Conservation (phyloP, 2,113 vertebrate species). For the Calidris pygmaea region DNA sequence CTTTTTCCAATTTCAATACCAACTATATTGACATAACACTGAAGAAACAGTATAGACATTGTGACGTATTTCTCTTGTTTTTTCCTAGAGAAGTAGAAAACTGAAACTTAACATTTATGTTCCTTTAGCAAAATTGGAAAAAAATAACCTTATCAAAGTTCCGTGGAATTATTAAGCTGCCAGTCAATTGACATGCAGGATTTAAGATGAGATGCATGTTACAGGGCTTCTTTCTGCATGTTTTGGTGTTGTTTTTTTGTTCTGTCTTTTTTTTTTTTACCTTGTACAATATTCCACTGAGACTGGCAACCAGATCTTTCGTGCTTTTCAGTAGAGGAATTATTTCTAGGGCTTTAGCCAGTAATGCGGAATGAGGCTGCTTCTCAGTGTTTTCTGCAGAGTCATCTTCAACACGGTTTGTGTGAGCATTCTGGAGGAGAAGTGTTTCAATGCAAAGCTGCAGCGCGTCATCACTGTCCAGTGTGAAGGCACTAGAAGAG, state of each 20-base stretch:
- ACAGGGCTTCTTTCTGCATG: neutral
- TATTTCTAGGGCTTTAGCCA: constrained; percentile 81
- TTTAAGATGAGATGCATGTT: neutral
- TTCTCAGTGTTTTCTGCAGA: neutral
- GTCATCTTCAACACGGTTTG: constrained; percentile 55
- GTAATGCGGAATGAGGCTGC: constrained; percentile 57
- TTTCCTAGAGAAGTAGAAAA: neutral
- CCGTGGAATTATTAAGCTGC: neutral
- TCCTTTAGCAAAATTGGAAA: neutral
- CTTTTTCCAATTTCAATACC: neutral
- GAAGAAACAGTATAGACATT: neutral
- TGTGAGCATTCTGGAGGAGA: constrained; percentile 76
- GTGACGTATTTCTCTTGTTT: neutral
- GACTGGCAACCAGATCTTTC: constrained; percentile 79
- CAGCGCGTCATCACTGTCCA: constrained; percentile 85
- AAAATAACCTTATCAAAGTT: neutral
- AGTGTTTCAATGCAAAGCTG: constrained; percentile 90
- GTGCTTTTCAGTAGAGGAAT: constrained; percentile 85
- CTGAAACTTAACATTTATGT: neutral
- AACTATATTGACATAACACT: neutral
- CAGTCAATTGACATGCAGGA: neutral
- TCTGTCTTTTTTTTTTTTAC: constrained; percentile 56
- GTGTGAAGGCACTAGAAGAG: constrained; percentile 80
- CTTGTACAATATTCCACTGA: constrained; percentile 85
- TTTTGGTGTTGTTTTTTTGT: neutral